phyloP scores from a whole-genome alignment of 2,113 vertebrate species.

The Capreolus pygargus region DNA sequence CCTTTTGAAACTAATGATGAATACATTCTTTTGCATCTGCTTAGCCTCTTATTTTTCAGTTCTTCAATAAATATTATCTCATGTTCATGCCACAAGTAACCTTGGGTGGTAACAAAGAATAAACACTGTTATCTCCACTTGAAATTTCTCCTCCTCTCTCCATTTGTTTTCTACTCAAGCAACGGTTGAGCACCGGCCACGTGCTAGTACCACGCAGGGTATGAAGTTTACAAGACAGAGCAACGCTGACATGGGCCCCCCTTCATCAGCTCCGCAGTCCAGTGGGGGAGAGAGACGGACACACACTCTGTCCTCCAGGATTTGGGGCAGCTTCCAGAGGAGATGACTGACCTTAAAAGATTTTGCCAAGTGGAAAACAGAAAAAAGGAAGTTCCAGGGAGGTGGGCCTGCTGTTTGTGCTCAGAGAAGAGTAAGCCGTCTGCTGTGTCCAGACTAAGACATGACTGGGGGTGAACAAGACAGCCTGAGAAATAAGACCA shows the following conservation, averaged over 20 bases:
- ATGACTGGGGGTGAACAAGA: neutral
- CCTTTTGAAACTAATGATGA: neutral
- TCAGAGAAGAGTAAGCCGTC: neutral
- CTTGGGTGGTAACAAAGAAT: neutral
- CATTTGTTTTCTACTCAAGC: neutral
- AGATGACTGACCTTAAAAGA: neutral
- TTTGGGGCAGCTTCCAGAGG: neutral
- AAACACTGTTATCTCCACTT: neutral
- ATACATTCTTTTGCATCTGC: neutral
- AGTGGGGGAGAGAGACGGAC: rapidly evolving
- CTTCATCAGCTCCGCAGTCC: neutral
- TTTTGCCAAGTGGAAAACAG: neutral
- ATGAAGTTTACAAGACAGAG: neutral
- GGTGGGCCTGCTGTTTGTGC: neutral
- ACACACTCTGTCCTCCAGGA: neutral
- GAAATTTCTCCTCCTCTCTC: neutral
- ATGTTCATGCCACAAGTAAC: neutral
- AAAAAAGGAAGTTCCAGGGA: neutral
- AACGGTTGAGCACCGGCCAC: neutral
- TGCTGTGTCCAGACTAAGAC: neutral
- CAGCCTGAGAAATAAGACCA: neutral
- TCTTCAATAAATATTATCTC: neutral
- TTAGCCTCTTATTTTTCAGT: neutral
- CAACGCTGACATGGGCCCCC: neutral
- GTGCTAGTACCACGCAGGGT: neutral